phyloP scores from a whole-genome alignment of 2,113 vertebrate species.

The Rattus rattus region DNA sequence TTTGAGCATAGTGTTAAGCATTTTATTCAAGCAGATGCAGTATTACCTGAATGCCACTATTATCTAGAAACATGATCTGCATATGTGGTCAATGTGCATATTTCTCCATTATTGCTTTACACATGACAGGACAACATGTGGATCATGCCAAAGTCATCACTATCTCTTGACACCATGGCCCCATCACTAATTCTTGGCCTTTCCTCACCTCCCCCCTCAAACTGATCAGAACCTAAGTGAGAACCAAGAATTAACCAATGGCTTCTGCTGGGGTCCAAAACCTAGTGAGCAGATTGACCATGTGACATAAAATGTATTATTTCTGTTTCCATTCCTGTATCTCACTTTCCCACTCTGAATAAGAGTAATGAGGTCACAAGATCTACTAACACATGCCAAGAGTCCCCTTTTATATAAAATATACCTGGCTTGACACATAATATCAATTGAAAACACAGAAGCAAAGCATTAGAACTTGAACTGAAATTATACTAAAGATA shows the following conservation, averaged over 20 bases:
- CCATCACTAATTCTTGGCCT: background rate
- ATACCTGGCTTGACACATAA: background rate
- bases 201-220: background rate
- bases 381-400: background rate
- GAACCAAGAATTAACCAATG: background rate
- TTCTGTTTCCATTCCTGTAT: constrained; percentile 12
- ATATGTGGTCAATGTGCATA: background rate
- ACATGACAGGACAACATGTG: background rate
- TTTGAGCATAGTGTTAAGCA: background rate
- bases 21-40: background rate
- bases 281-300: background rate
- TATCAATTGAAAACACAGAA: constrained; percentile 24
- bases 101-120: background rate
- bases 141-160: background rate
- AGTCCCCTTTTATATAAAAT: constrained; percentile 2
- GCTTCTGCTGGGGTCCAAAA: background rate
- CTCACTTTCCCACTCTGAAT: background rate
- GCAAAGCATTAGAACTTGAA: background rate
- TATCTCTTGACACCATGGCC: background rate
- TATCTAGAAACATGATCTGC: background rate
- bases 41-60: constrained; percentile 9
- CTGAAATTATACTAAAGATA: background rate
- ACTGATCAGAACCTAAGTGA: background rate
- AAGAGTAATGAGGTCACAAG: background rate
- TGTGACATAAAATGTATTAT: background rate